Percentiles rank a stretch among this genome's conserved stretches.
Conservation (phyloP, 37 sponge, comb jelly and placozoan genomes). For the Oscarella lobularis region DNA sequence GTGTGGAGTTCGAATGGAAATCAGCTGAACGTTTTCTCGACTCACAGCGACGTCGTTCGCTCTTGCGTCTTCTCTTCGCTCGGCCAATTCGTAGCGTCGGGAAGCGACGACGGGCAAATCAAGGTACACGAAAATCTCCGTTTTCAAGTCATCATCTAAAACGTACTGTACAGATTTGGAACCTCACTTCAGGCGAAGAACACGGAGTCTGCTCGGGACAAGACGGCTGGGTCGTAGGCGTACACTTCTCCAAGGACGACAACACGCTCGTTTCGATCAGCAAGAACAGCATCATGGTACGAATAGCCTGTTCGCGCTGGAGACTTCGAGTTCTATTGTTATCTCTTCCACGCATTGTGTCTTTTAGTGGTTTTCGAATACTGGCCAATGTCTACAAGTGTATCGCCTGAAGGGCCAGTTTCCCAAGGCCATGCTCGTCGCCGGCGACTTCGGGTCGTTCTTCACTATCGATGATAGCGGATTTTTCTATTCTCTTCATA, state of each 20-base stretch:
- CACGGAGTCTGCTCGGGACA: background rate
- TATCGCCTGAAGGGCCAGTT: slow-evolving; percentile 37
- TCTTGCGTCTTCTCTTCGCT: background rate
- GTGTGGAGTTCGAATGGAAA: background rate
- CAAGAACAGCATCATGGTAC: background rate
- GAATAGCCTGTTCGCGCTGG: background rate
- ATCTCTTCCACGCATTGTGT: no score
- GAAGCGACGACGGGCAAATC: background rate
- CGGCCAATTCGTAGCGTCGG: background rate
- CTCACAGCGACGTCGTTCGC: background rate
- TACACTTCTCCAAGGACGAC: background rate
- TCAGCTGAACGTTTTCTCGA: background rate
- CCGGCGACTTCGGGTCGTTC: slow-evolving; percentile 45
- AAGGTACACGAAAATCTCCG: background rate
- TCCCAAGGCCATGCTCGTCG: slow-evolving; percentile 46
- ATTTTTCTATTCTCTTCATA: background rate
- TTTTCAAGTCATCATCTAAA: no score
- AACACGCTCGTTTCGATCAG: background rate
- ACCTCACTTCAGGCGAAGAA: background rate
- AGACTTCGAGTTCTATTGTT: background rate
- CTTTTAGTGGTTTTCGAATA: slow-evolving; percentile 42
- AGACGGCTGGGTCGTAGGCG: background rate
- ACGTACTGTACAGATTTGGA: background rate
- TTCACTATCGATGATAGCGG: slow-evolving; percentile 55
- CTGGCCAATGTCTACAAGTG: slow-evolving; percentile 20